Percentiles rank a stretch among this genome's conserved stretches.
These are phyloP conservation scores for Trematocara marginatum DNA, from an alignment of 2,113 vertebrate genomes.

Conservation along the genomic window DNA sequence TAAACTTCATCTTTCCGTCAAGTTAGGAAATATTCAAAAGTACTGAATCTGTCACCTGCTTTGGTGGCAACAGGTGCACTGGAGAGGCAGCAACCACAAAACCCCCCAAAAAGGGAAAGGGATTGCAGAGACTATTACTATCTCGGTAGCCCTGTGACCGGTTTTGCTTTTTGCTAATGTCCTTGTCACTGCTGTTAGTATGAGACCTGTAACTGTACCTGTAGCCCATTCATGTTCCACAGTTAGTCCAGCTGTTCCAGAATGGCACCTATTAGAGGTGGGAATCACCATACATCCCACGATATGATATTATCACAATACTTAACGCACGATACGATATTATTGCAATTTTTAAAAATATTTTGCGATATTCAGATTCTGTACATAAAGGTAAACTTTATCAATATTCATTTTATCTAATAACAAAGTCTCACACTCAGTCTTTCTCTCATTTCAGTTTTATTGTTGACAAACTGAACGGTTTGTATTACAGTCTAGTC, in stretches of 20 bases:
- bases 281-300: too few relatives aligned
- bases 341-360: too few relatives aligned
- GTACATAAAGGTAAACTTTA: too few relatives aligned
- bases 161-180: neutral
- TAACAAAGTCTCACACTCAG: too few relatives aligned
- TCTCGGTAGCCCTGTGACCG: neutral
- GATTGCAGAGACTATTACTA: neutral
- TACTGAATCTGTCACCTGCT: neutral
- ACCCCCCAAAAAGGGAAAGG: neutral
- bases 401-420: too few relatives aligned
- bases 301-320: too few relatives aligned
- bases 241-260: neutral
- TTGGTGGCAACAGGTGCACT: neutral
- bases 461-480: too few relatives aligned
- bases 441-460: too few relatives aligned
- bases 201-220: neutral
- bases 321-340: too few relatives aligned
- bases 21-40: neutral
- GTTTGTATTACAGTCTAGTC: too few relatives aligned
- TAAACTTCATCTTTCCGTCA: accelerated
- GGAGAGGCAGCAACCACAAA: neutral
- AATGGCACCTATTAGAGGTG: neutral
- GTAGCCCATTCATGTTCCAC: neutral
- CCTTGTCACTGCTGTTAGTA: neutral
- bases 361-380: too few relatives aligned